Base-by-base conservation (phyloP, 2,888 invertebrate species). In the Spisula subtruncata region DNA sequence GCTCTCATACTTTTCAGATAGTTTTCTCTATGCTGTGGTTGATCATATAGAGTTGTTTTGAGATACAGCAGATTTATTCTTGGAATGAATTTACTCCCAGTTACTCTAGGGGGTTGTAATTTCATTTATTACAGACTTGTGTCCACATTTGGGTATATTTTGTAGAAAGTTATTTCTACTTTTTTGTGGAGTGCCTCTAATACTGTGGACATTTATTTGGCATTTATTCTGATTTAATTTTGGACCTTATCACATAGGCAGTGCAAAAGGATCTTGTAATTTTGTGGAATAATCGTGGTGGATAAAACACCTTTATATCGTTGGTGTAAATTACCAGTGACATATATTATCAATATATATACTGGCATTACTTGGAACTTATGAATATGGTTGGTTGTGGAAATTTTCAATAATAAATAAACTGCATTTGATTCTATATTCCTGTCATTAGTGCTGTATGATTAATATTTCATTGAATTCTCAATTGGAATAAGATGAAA, bases 61-160 rank as follows among this genome's bases (percentile, higher is more conserved):
- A 75, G 32, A 75, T 25, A 32, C 75, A 20, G 75, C 75, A 75
- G 75, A 75, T 75, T 75, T 75, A 75, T 75, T 75, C 75, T 32
- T 32, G 75, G 75, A 75, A 75, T 75, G 35, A 75, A 75, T 75
- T 75, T 35, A 75, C 75, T 75, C 75, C 32, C 35, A 75, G 35
- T 32, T 75, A 75, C 75, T 75, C 75, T 25, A 18, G 75, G 75
- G 75, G 35, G 75, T 75, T 75, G 75, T 75, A 75, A 75, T 35
- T 75, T 32, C 75, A 75, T 75, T 75, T 75, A 75, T 75, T 35
- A 16, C 75, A 75, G 14, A 75, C 75, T 35, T 35, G 75, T 75
- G 75, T 75, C 75, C 75, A 75, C 75, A 75, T 75, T 75, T 32
- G 75, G 75, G 10, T 32, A 75, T 75, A 75, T 75, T 75, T 75